A percentile compares a stretch with the other conserved stretches of the same genome.
These are phyloP conservation scores for Exocentrus adspersus DNA, from an alignment of 2,888 invertebrate genomes.

Conservation along the genomic window DNA sequence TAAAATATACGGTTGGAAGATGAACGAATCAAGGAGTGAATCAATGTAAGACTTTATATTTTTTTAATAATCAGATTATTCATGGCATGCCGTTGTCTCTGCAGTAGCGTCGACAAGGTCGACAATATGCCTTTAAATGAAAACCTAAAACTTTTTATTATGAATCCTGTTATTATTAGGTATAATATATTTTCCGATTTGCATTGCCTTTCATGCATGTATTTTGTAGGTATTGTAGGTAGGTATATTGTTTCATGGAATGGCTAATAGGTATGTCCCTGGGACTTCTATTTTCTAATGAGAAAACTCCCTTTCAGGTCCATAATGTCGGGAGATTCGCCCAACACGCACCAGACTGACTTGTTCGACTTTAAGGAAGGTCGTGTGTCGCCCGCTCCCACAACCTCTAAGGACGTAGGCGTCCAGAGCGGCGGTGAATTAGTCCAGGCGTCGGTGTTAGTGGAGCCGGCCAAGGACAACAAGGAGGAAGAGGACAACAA, in stretches of 20 bases:
- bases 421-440: slow-evolving; percentile 42
- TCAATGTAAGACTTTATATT: too few relatives aligned
- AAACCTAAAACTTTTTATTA: too few relatives aligned
- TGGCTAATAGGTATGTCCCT: not conserved
- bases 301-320: slow-evolving; percentile 44
- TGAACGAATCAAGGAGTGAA: too few relatives aligned
- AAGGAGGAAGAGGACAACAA: slow-evolving; percentile 43
- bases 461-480: slow-evolving; percentile 49
- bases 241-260: not conserved
- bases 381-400: slow-evolving; percentile 46
- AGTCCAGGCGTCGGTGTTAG: slow-evolving; percentile 49
- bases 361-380: slow-evolving; percentile 49
- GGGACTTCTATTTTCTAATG: not conserved
- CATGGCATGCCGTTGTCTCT: too few relatives aligned
- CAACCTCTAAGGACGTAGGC: slow-evolving; percentile 51
- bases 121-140: too few relatives aligned
- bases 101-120: too few relatives aligned
- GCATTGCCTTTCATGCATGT: too few relatives aligned
- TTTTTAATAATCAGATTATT: too few relatives aligned
- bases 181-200: too few relatives aligned
- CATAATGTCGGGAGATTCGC: slow-evolving; percentile 55
- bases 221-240: too few relatives aligned
- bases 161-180: too few relatives aligned
- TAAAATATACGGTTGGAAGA: too few relatives aligned
- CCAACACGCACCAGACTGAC: slow-evolving; percentile 50